A percentile compares a stretch with the other conserved stretches of the same genome.
phyloP scores from a whole-genome alignment of 2,888 invertebrate genomes.

The Troides aeacus region DNA sequence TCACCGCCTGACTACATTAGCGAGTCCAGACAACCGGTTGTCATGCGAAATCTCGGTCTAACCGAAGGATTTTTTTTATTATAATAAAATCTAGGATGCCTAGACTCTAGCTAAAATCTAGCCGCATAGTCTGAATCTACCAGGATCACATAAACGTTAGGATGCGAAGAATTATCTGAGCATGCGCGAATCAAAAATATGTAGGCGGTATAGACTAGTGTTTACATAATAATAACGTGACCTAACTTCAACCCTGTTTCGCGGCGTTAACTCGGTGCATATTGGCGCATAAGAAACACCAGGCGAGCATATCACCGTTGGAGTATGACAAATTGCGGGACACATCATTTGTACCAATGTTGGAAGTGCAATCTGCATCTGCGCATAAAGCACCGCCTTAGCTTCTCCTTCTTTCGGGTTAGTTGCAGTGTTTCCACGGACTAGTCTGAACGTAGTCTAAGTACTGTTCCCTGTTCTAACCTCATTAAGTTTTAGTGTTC shows the following conservation, averaged over 20 bases:
- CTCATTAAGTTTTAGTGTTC: neutral
- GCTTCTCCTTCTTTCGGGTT: slow-evolving; percentile 18
- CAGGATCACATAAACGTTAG: slow-evolving; percentile 25
- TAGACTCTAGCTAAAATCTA: neutral
- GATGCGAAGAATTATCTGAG: neutral
- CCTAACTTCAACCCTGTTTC: slow-evolving; percentile 10
- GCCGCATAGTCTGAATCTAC: slow-evolving; percentile 14
- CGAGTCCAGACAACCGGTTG: neutral
- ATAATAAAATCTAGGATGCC: slow-evolving; percentile 12
- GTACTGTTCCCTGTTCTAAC: neutral
- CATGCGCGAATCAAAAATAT: slow-evolving; percentile 10
- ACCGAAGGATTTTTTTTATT: neutral
- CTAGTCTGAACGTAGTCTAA: slow-evolving; percentile 12
- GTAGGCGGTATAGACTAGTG: neutral
- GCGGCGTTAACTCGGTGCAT: slow-evolving; percentile 34
- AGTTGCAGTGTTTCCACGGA: slow-evolving; percentile 19
- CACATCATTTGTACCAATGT: slow-evolving; percentile 33
- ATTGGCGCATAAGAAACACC: slow-evolving; percentile 37
- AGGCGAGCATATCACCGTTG: slow-evolving; percentile 38
- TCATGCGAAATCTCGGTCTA: neutral
- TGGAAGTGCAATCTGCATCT: slow-evolving; percentile 41
- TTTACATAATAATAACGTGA: neutral
- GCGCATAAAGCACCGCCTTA: slow-evolving; percentile 34
- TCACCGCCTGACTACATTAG: neutral
- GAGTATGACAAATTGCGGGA: slow-evolving; percentile 29